phyloP scores from a whole-genome alignment of 2,113 vertebrate genomes.

The Osmerus eperlanus region DNA sequence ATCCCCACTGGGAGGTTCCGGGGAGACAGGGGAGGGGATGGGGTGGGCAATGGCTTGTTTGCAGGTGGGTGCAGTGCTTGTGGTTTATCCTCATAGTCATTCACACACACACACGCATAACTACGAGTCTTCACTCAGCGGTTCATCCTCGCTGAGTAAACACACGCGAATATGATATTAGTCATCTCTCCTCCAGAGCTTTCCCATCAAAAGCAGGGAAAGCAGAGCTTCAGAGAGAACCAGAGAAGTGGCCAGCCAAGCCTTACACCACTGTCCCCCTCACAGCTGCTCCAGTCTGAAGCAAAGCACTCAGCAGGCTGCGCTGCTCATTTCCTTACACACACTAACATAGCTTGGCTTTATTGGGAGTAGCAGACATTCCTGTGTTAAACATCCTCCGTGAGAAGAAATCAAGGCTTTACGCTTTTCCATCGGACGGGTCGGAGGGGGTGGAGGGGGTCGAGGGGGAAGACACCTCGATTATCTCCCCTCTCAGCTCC shows the following conservation, averaged over 20 bases:
- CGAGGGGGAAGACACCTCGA: constrained; percentile 1
- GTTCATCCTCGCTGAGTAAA: constrained; percentile 76
- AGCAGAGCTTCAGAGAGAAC: constrained; percentile 58
- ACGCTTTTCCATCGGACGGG: constrained; percentile 36
- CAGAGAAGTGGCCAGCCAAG: neutral
- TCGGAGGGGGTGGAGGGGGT: constrained; percentile 5
- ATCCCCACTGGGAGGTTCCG: constrained; percentile 20
- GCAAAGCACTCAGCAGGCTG: constrained; percentile 69
- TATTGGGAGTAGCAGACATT: constrained; percentile 37
- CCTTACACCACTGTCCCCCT: neutral
- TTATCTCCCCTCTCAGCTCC: constrained; percentile 28
- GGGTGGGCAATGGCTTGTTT: constrained; percentile 30
- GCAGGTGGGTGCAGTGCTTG: constrained; percentile 57
- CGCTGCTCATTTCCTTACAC: constrained; percentile 65
- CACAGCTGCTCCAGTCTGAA: constrained; percentile 75
- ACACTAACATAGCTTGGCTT: constrained; percentile 53
- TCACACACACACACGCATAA: neutral
- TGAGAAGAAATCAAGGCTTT: constrained; percentile 38
- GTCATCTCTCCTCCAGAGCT: constrained; percentile 74
- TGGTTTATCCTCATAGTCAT: constrained; percentile 30
- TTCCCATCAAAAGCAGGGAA: constrained; percentile 82
- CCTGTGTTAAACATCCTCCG: constrained; percentile 30
- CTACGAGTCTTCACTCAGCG: constrained; percentile 38
- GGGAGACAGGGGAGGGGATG: constrained; percentile 3
- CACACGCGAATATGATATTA: constrained; percentile 79